Conservation (phyloP, 2,888 invertebrate genomes). For the Pyrochroa serraticornis region DNA sequence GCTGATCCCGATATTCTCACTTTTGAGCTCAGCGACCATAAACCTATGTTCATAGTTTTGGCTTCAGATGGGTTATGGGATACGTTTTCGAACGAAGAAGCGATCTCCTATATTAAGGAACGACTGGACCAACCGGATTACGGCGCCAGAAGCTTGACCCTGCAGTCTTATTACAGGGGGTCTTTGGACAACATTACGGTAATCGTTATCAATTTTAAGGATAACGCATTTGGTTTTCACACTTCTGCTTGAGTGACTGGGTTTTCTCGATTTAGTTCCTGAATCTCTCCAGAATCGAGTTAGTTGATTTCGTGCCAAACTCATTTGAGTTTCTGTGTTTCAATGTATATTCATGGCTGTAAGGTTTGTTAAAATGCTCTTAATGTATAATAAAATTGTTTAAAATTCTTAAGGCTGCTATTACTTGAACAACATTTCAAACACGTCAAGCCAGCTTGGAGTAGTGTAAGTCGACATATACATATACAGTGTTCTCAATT, state of each 20-base stretch:
- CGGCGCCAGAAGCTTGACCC: slow-evolving; percentile 89
- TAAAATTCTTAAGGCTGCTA: not conserved
- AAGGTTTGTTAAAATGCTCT: slow-evolving; percentile 31
- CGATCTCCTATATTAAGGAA: slow-evolving; percentile 85
- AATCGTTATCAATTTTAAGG: slow-evolving; percentile 82
- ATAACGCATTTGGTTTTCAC: slow-evolving; percentile 53
- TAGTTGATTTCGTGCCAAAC: slow-evolving; percentile 5
- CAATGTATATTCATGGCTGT: slow-evolving; percentile 26
- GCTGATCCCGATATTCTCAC: slow-evolving; percentile 95
- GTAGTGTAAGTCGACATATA: no score
- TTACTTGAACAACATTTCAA: slow-evolving; percentile 3
- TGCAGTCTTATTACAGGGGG: slow-evolving; percentile 90
- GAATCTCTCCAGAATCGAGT: not conserved
- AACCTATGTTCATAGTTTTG: slow-evolving; percentile 87
- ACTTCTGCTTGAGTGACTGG: not conserved
- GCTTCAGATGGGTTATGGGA: slow-evolving; percentile 98
- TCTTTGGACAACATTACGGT: slow-evolving; percentile 96
- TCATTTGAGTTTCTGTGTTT: not conserved
- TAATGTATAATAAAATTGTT: slow-evolving; percentile 12
- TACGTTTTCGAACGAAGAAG: slow-evolving; percentile 93
- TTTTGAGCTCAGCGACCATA: slow-evolving; percentile 85
- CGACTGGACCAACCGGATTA: slow-evolving; percentile 83
- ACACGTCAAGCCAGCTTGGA: no score
- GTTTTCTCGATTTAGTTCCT: not conserved
- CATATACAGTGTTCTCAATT: no score